Base-by-base conservation (phyloP, 53 echinoderm and acorn worm species). In the Henricia sp. region DNA sequence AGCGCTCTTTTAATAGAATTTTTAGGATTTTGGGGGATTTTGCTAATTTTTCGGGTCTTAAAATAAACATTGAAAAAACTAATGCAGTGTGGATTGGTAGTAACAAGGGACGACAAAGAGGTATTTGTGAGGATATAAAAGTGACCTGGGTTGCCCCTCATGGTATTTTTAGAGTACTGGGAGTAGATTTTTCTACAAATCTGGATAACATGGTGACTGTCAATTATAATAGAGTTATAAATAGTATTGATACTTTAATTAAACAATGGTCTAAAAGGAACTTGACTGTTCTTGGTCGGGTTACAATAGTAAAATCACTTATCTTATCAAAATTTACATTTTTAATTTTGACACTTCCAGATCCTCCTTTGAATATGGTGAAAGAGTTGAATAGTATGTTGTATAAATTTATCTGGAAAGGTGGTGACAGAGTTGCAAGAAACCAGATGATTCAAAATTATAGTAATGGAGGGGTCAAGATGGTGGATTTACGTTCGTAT, bases 351-450 rank as follows among this genome's bases (percentile, higher is more conserved):
- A 30, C 60, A 6, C 60, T 77, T 37, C 77, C 77, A 34, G 32
- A 56, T 30, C 37, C 40, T 13, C 32, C 39, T 11, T n/a, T 3
- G 3, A 32, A 27, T 11, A 39, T 58, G 9, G 27, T 37, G 6
- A 77, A 2, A 6, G 14, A 8, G 21, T n/a, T 38, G 42, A 11
- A 77, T 26, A n/a, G 27, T 46, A 1, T 77, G 42, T 41, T 74
- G 74, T 59, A 32, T 58, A 52, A 77, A 1, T 57, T 59, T 51
- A 41, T 77, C 11, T 52, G 37, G 77, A 56, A 77, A 77, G 60
- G 60, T 8, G n/a, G 4, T 41, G 59, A 59, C 21, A 77, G 41
- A 28, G 77, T 58, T n/a, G 16, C 48, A 14, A 77, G 44, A 17
- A 59, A 59, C 16, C 57, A 56, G 16, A 40, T 25, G 37, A 53